These are phyloP conservation scores for Allophyes oxyacanthae DNA, from an alignment of 2,888 invertebrate species.

Conservation along the genomic window DNA sequence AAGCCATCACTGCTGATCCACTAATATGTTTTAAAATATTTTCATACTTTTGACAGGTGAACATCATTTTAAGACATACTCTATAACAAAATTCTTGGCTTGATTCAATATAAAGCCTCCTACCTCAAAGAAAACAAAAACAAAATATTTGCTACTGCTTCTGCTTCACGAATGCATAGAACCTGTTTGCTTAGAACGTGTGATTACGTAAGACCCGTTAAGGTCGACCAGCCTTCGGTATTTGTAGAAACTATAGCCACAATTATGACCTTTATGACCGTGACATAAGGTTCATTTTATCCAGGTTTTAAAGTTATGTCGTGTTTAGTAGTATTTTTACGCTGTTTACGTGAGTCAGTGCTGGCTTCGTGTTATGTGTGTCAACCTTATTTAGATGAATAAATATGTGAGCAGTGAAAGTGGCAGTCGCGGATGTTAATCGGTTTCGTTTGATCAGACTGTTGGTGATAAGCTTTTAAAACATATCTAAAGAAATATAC, in stretches of 20 bases:
- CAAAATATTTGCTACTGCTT: constrained; percentile 27
- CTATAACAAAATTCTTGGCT: too few relatives aligned
- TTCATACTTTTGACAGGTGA: too few relatives aligned
- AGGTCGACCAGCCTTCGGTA: constrained; percentile 64
- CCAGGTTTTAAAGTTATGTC: constrained; percentile 3
- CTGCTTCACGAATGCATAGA: constrained; percentile 41
- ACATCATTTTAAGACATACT: too few relatives aligned
- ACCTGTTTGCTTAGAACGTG: constrained; percentile 57
- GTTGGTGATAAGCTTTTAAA: too few relatives aligned
- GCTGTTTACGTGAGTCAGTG: constrained; percentile 55
- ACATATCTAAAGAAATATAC: too few relatives aligned
- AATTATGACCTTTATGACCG: constrained; percentile 44
- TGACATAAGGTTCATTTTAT: constrained; percentile 50
- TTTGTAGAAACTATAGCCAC: constrained; percentile 37
- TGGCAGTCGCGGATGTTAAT: constrained; percentile 13
- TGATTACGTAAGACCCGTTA: constrained; percentile 65
- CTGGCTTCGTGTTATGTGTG: constrained; percentile 39
- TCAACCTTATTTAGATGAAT: constrained; percentile 36
- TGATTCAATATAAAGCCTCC: neutral
- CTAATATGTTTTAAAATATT: too few relatives aligned
- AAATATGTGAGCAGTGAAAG: constrained; percentile 41
- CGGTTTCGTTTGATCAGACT: constrained; percentile 1
- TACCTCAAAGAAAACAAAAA: constrained; percentile 24
- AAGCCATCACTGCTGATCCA: too few relatives aligned
- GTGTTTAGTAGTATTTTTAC: constrained; percentile 47